These are phyloP conservation scores for Ageneiosus marmoratus DNA, from an alignment of 2,113 vertebrate species.

Conservation along the genomic window DNA sequence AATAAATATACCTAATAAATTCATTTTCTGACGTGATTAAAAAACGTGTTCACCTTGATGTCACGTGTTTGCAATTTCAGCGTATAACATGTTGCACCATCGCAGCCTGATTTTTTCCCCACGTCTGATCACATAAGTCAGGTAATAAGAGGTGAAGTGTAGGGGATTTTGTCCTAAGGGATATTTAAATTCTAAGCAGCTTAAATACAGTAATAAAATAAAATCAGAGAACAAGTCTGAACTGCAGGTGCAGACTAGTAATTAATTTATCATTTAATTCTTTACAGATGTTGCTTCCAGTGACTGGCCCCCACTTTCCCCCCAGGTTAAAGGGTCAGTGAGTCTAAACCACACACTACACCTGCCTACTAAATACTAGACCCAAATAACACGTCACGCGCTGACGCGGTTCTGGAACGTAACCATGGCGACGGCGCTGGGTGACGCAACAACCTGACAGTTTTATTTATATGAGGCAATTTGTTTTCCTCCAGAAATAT, in stretches of 20 bases:
- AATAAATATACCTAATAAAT: too few relatives aligned
- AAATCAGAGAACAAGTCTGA: neutral
- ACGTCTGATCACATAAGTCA: neutral
- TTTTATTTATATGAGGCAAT: neutral
- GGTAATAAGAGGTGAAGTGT: too few relatives aligned
- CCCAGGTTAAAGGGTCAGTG: neutral
- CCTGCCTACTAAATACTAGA: neutral
- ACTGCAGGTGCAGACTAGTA: neutral
- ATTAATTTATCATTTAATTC: neutral
- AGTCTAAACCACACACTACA: neutral
- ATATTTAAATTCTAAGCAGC: neutral
- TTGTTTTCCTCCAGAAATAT: neutral
- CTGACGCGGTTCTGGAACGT: neutral
- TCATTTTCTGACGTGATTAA: neutral
- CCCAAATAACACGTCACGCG: constrained; percentile 8
- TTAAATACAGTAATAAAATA: neutral
- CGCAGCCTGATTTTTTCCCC: neutral
- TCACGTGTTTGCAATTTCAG: neutral
- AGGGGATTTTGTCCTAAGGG: neutral
- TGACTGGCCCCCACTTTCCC: neutral
- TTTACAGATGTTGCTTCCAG: neutral
- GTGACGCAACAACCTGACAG: neutral
- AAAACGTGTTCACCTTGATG: neutral
- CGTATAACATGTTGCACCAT: neutral
- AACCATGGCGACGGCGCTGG: constrained; percentile 1